Evolutionary conservation across 2,888 invertebrate species (phyloP).

Genomic region (Spodoptera exigua): DNA sequence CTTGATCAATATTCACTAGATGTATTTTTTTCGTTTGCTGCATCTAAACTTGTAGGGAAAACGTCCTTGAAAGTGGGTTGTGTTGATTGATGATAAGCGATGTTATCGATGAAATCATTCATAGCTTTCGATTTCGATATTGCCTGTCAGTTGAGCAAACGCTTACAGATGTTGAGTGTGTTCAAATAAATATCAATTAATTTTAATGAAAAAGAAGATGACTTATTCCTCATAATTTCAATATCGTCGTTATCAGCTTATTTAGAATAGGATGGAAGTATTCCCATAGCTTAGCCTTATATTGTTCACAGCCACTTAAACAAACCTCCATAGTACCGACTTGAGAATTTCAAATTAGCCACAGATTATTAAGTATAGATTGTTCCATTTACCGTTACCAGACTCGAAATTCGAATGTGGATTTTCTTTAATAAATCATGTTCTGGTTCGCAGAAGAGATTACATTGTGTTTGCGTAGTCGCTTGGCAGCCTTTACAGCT

Average conservation of each 20-base stretch:
- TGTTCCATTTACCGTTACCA: conserved; percentile 65
- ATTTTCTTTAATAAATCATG: conserved; percentile 77
- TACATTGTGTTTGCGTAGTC: conserved; percentile 77
- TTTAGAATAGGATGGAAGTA: conserved; percentile 31
- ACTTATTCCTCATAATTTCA: not conserved
- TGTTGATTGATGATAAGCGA: not conserved
- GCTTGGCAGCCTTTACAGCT: conserved; percentile 68
- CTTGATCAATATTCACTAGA: conserved; percentile 64
- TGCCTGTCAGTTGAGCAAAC: no score
- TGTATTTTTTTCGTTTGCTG: conserved; percentile 34
- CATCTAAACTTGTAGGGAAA: conserved; percentile 22
- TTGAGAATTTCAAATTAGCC: conserved; percentile 65
- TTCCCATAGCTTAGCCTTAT: conserved; percentile 33
- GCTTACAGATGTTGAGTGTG: no score
- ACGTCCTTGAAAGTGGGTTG: conserved; percentile 15
- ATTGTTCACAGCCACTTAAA: conserved; percentile 38
- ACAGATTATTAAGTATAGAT: conserved; percentile 69
- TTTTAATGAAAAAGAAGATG: not conserved
- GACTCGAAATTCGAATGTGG: conserved; percentile 70
- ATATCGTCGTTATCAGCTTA: conserved; percentile 13
- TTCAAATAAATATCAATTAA: no score
- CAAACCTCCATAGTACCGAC: conserved; percentile 52
- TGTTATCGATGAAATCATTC: not conserved
- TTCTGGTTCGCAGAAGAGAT: conserved; percentile 73
- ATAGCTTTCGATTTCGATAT: no score